A percentile compares a stretch with the other conserved stretches of the same genome.
These are phyloP conservation scores for Strix uralensis DNA, from an alignment of 2,113 vertebrate species.

Conservation along the genomic window DNA sequence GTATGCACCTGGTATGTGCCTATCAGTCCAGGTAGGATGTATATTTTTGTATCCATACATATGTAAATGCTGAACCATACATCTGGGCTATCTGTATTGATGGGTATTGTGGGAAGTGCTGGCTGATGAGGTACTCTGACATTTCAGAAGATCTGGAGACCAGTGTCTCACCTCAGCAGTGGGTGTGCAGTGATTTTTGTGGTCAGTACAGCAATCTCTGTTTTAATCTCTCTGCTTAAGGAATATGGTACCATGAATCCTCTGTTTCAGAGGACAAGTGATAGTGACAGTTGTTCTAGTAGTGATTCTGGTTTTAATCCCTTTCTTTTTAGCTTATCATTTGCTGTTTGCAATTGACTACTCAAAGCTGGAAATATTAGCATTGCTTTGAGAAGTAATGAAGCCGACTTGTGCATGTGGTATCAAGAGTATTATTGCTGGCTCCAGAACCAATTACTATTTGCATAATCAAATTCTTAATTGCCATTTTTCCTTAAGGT, in stretches of 20 bases:
- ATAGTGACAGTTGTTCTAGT: neutral
- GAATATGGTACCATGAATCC: neutral
- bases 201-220: too few relatives aligned
- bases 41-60: neutral
- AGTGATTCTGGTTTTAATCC: neutral
- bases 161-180: neutral
- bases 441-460: neutral
- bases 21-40: too few relatives aligned
- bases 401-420: rapidly evolving
- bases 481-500: neutral
- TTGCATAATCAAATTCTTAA: neutral
- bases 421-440: neutral
- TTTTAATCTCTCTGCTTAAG: neutral
- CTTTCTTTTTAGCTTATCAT: neutral
- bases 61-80: neutral
- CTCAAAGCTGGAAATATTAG: neutral
- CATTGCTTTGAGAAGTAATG: neutral
- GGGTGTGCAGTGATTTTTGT: neutral
- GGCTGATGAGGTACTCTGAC: neutral
- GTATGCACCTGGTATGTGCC: neutral
- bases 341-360: neutral
- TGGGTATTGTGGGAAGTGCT: neutral
- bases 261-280: neutral
- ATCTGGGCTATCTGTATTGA: neutral
- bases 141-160: neutral